Base-by-base conservation (phyloP, 1,140 invertebrate species). In the Saccostrea cuccullata region DNA sequence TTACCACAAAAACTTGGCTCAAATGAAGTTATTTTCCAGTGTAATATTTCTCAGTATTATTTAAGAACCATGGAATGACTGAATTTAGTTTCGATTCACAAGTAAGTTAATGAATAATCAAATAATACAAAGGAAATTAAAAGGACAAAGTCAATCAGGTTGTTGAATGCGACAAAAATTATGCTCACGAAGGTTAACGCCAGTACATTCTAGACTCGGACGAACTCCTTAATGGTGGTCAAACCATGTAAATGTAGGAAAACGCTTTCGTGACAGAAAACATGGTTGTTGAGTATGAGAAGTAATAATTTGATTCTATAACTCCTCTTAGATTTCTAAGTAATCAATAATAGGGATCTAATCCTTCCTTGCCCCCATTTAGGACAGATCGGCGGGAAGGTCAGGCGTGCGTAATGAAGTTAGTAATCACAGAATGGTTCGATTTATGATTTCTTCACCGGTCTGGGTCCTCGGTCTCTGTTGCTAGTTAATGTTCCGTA, bases 341-440 rank as follows among this genome's bases (percentile, higher is more conserved):
- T 77, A 77, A 77, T 77, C 70, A 77, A 77, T 77, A 77, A 30
- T 36, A 36, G 26, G 70, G 23, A 77, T 77, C 70, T 77, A 77
- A 77, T 77, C 70, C 70, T 5, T 30, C 23, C 26, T 36, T 77
- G 70, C 70, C 70, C 70, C 26, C 30, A 77, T 77, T 77, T 30
- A 9, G 26, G 70, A 77, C 70, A 77, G 70, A 77, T 77, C 70
- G 13, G 4, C 13, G 4, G 30, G 30, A 77, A 77, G 70, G 70
- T 77, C 70, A 77, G 70, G 70, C 70, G 70, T 77, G 70, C 70
- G 23, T 77, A 30, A 77, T 36, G 70, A 77, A 77, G 70, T 77
- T 77, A 77, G 30, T 36, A 77, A 77, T 77, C 70, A 26, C 70
- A 36, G 70, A 77, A 77, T 77, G 30, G 70, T 77, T 77, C 70